Conservation (phyloP, 2,113 vertebrate species). For the Atherinomorus stipes region DNA sequence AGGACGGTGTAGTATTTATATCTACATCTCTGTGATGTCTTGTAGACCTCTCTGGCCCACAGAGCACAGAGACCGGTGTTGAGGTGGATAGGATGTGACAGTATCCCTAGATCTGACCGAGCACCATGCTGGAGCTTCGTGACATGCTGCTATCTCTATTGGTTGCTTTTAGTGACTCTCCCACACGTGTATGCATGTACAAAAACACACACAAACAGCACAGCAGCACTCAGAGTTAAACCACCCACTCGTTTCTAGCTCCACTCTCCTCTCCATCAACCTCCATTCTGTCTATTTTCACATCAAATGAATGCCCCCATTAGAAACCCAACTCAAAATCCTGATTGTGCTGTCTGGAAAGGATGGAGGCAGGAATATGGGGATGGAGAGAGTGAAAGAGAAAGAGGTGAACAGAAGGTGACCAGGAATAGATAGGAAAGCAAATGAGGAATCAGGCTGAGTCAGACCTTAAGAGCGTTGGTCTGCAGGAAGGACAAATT, state of each 20-base stretch:
- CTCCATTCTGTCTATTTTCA: constrained; percentile 28
- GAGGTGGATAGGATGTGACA: constrained; percentile 70
- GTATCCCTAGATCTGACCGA: constrained; percentile 65
- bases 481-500: constrained; percentile 25
- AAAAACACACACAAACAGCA: constrained; percentile 20
- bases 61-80: constrained; percentile 40
- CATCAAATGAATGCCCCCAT: constrained; percentile 30
- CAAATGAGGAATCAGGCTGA: constrained; percentile 9
- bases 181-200: constrained; percentile 12
- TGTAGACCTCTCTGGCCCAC: constrained; percentile 24
- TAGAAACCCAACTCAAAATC: constrained; percentile 33
- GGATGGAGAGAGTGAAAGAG: neutral
- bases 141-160: constrained; percentile 47
- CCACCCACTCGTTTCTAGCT: constrained; percentile 38
- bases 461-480: neutral
- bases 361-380: neutral
- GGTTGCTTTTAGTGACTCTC: constrained; percentile 52
- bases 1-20: constrained; percentile 48
- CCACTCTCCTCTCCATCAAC: constrained; percentile 15
- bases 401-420: constrained; percentile 12
- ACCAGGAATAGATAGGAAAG: constrained; percentile 19
- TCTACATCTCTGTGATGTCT: constrained; percentile 48
- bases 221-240: constrained; percentile 8
- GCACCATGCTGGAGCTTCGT: constrained; percentile 51
- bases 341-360: constrained; percentile 8